Conservation (phyloP, 2,888 invertebrate genomes). For the Rugalucina vietnamica region DNA sequence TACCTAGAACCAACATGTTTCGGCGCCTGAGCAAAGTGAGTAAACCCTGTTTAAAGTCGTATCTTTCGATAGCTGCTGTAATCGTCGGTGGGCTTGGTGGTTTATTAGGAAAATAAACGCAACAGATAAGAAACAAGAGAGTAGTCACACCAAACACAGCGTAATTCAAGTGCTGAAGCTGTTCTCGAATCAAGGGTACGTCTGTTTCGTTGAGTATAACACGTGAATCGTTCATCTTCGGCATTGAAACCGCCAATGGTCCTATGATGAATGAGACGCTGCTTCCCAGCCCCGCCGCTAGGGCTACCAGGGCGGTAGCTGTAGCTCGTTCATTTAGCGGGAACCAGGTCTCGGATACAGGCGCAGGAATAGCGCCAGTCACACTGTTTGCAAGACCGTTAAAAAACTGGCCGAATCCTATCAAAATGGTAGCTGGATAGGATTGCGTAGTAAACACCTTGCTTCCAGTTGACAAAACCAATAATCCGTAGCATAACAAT, state of each 20-base stretch:
- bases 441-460: slow-evolving; percentile 24
- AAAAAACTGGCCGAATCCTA: slow-evolving; percentile 42
- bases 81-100: neutral
- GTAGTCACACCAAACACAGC: neutral
- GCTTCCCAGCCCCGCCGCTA: slow-evolving; percentile 33
- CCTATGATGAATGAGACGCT: neutral
- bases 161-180: neutral
- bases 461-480: slow-evolving; percentile 14
- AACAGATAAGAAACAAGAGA: neutral
- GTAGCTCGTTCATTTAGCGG: slow-evolving; percentile 38
- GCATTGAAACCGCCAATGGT: neutral
- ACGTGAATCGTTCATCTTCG: neutral
- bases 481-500: slow-evolving; percentile 12
- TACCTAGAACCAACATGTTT: slow-evolving; percentile 74
- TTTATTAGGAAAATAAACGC: neutral
- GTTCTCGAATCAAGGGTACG: neutral
- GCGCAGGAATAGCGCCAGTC: slow-evolving; percentile 40
- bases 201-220: neutral
- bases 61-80: neutral
- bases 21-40: slow-evolving; percentile 29
- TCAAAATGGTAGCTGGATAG: slow-evolving; percentile 27
- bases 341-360: slow-evolving; percentile 53
- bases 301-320: slow-evolving; percentile 45
- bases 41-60: neutral
- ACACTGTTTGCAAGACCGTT: slow-evolving; percentile 43